phyloP scores from a whole-genome alignment of 23 tunicate species.

The Trididemnum clinides region DNA sequence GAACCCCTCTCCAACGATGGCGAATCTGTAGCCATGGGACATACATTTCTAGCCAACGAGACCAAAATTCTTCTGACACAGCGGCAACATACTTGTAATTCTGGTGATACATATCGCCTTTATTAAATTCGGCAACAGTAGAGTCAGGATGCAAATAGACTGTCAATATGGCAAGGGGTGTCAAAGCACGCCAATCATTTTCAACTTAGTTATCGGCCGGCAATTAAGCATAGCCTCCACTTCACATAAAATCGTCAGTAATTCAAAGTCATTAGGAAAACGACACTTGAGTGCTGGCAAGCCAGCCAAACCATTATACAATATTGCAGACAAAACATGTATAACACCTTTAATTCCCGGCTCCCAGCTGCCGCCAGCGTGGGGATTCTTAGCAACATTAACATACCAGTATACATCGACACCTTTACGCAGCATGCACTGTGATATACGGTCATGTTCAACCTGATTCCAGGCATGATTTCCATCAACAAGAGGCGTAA shows the following conservation, averaged over 20 bases:
- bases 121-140: neutral
- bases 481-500: neutral
- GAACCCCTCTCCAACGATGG: neutral
- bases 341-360: neutral
- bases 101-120: neutral
- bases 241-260: neutral
- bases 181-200: neutral
- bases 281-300: neutral
- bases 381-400: neutral
- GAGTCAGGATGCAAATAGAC: slow-evolving; percentile 7
- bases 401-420: neutral
- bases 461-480: neutral
- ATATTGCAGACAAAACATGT: neutral
- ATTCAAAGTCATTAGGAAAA: neutral
- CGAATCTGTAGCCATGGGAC: slow-evolving; percentile 16
- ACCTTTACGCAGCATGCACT: slow-evolving; percentile 1
- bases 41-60: slow-evolving; percentile 1
- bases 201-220: slow-evolving; percentile 4
- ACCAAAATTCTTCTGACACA: slow-evolving; percentile 3
- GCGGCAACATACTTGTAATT: slow-evolving; percentile 11
- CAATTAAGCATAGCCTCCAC: neutral
- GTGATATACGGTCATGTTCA: neutral
- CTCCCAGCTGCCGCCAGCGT: slow-evolving; percentile 1
- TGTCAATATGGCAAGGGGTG: neutral
- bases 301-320: neutral